Evolutionary conservation across 2,113 vertebrate genomes (phyloP), one percentile per base, ranked within the genome.

Genomic region (Struthio camelus): DNA sequence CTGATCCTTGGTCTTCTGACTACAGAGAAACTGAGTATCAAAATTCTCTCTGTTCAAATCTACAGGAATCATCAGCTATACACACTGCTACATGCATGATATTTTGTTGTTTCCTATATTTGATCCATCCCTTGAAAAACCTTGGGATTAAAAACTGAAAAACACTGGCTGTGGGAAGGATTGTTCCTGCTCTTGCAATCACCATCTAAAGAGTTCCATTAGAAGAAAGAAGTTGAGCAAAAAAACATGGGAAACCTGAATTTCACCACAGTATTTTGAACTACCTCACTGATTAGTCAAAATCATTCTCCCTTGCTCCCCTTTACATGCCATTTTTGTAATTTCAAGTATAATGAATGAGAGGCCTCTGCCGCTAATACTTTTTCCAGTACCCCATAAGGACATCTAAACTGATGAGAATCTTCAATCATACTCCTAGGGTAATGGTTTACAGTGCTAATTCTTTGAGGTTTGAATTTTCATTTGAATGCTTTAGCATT

Each of bases 311-410:
- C 44, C 4, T 4, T 48, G 24, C 34, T 85, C 28, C 64, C 38
- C 34, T 91, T 85, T 22, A 93, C 10, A 30, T 12, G 22, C 8
- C 19, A 59, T 51, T 89, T 95, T 80, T n/a, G 46, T 76, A 94
- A 93, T 46, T 78, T 17, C 28, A 78, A 64, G 9, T 85, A 70
- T 80, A 89, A 94, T 80, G n/a, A 94, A 85, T 89, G 23, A 92
- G 64, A 89, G 34, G 36, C 6, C 34, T 94, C 62, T 61, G 10
- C 24, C 70, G 78, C 16, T 94, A 85, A 30, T 67, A 82, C 50
- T 69, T 85, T 89, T 91, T 67, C 40, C 34, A 42, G 62, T 71
- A 85, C 42, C 51, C 32, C 28, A 51, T 22, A 78, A 77, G 20
- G n/a, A 59, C 42, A 19, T 71, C 59, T 80, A 67, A 80, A 82